Percentiles rank a stretch among this genome's conserved stretches.
phyloP scores from a whole-genome alignment of 2,113 vertebrate genomes.

The Pantherophis guttatus region DNA sequence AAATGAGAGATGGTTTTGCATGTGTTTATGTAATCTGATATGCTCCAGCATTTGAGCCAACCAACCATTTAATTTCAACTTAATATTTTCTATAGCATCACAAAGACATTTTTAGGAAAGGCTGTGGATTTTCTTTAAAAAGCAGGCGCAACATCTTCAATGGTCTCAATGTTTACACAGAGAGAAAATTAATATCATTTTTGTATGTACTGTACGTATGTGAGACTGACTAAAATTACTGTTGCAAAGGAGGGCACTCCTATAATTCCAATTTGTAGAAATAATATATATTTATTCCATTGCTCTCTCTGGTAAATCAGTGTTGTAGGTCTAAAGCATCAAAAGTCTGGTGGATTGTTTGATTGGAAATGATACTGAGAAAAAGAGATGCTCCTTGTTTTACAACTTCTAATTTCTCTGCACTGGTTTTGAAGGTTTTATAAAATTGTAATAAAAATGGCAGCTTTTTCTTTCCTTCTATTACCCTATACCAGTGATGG shows the following conservation, averaged over 20 bases:
- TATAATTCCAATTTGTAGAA: neutral
- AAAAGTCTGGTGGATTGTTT: neutral
- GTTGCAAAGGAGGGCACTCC: neutral
- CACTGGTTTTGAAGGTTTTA: neutral
- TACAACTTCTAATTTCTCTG: neutral
- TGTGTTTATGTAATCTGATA: slow-evolving; percentile 33
- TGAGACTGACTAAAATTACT: neutral
- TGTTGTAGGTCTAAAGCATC: neutral
- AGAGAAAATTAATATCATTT: neutral
- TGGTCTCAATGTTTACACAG: neutral
- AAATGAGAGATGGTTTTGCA: slow-evolving; percentile 8
- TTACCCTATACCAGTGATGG: neutral
- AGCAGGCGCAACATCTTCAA: neutral
- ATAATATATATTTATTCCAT: neutral
- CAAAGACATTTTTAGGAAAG: neutral
- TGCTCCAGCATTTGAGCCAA: slow-evolving; percentile 39
- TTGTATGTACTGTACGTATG: neutral
- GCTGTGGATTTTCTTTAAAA: neutral
- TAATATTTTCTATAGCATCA: slow-evolving; percentile 32
- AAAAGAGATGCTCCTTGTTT: neutral
- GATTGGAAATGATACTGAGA: neutral
- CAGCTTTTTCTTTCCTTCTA: neutral
- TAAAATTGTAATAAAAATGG: neutral
- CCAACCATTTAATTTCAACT: slow-evolving; percentile 44
- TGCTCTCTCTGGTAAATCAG: neutral